Evolutionary conservation across 2,888 invertebrate genomes (phyloP), one percentile per base, ranked within the genome.

Genomic region (Synergus gifuensis): DNA sequence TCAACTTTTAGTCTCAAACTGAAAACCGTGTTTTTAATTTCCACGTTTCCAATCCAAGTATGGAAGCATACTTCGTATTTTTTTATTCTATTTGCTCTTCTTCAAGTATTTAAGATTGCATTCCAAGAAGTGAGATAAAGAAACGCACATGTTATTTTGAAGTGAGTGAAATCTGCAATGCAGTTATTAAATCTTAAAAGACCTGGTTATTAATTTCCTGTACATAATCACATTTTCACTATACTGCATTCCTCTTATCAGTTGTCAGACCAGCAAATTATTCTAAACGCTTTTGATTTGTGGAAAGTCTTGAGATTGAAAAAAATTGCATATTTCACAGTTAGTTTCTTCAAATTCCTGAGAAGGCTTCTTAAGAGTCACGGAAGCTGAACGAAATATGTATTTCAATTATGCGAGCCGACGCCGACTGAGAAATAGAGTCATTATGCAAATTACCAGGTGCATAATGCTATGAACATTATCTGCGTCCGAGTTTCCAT

Each of bases 401-500:
- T 78, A 80, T 69, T 79, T 66, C 18, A 54, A 40, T 76, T 76
- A 76, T 76, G 76, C 63, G n/a, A 46, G 42, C 60, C 49, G 63
- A 58, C 78, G 73, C 80, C 78, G 63, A 78, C 63, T 79, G 82
- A 79, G 79, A 81, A 83, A 84, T 84, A 84, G 80, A 84, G 84
- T 81, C 83, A 84, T 84, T 83, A 84, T 83, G 83, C 80, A 84
- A 84, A 84, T 81, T 62, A 46, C 63, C 40, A 44, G 63, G 69
- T 77, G 81, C 80, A 80, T 84, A 84, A 83, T 81, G 79, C 79
- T 78, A 78, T 79, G 82, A 81, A 78, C 78, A 80, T 83, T 81
- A 60, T 60, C 22, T 60, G 22, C 4, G 60, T 18, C 60, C 11
- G 0, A 28, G 28, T 22, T 62, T 12, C 12, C 62, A 58, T 58